A percentile compares a stretch with the other conserved stretches of the same genome.
Evolutionary conservation across 64 coral and sea anemone genomes (phyloP).

Genomic region (Platygyra sinensis): DNA sequence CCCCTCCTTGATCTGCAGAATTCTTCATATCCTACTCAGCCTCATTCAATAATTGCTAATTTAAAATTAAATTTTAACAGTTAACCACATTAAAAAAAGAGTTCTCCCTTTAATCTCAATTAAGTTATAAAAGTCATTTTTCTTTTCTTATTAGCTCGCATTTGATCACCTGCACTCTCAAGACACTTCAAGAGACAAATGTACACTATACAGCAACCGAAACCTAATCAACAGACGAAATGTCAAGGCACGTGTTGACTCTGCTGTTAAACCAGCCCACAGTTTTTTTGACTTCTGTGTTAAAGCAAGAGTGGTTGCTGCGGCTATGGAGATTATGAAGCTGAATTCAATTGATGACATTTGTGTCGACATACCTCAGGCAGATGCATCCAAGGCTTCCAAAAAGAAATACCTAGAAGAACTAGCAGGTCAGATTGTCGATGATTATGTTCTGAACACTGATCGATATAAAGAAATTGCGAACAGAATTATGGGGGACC

Average conservation of each 20-base stretch:
- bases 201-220: constrained; percentile 69
- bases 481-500: too few relatives aligned
- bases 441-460: background rate
- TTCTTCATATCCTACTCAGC: too few relatives aligned
- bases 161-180: constrained; percentile 54
- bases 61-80: too few relatives aligned
- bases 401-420: too few relatives aligned
- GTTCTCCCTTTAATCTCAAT: background rate
- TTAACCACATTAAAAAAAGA: too few relatives aligned
- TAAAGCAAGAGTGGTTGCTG: constrained; percentile 71
- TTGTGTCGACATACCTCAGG: background rate
- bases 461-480: too few relatives aligned
- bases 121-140: too few relatives aligned
- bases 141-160: constrained; percentile 46
- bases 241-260: constrained; percentile 55
- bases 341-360: constrained; percentile 35
- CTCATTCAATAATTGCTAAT: too few relatives aligned
- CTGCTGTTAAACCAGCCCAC: constrained; percentile 63
- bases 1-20: too few relatives aligned
- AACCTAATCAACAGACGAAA: constrained; percentile 76
- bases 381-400: too few relatives aligned
- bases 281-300: constrained; percentile 62
- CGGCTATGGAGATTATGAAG: constrained; percentile 71
- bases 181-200: constrained; percentile 63
- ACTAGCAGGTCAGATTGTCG: background rate